Conservation (phyloP, 2,113 vertebrate genomes). For the Oryzias javanicus region DNA sequence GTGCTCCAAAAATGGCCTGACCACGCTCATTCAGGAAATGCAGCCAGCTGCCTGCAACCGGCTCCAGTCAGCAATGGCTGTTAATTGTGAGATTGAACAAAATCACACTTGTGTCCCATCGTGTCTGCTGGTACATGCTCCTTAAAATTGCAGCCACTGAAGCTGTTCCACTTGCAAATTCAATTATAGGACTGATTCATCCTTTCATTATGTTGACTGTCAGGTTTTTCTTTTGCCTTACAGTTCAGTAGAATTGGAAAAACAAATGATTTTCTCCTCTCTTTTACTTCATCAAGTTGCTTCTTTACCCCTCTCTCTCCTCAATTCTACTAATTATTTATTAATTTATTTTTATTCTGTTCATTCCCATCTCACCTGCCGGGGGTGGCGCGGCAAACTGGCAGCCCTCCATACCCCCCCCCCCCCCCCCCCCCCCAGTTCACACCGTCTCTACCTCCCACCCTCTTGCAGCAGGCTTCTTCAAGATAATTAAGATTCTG, state of each 20-base stretch:
- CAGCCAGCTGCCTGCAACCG: slow-evolving; percentile 30
- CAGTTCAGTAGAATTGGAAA: slow-evolving; percentile 59
- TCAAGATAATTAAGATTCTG: slow-evolving; percentile 74
- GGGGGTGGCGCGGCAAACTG: slow-evolving; percentile 45
- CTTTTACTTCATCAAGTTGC: slow-evolving; percentile 39
- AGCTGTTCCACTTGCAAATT: slow-evolving; percentile 73
- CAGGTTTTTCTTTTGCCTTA: slow-evolving; percentile 74
- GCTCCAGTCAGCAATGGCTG: slow-evolving; percentile 32
- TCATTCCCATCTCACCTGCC: slow-evolving; percentile 54
- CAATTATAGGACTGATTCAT: slow-evolving; percentile 76
- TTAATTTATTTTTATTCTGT: slow-evolving; percentile 47
- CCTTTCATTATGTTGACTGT: slow-evolving; percentile 77
- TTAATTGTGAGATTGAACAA: slow-evolving; percentile 44
- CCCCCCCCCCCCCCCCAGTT: neutral
- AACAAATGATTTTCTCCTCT: slow-evolving; percentile 68
- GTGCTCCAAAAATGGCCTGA: slow-evolving; percentile 26
- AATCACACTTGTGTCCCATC: slow-evolving; percentile 41
- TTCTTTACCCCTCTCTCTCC: slow-evolving; percentile 36
- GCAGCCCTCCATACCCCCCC: slow-evolving; percentile 42
- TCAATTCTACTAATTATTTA: slow-evolving; percentile 45
- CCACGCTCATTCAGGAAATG: slow-evolving; percentile 10
- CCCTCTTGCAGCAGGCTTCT: slow-evolving; percentile 31
- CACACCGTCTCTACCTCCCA: slow-evolving; percentile 9
- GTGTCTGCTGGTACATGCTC: slow-evolving; percentile 35
- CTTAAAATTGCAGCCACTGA: slow-evolving; percentile 59